These are phyloP conservation scores for Quiscalus mexicanus DNA, from an alignment of 2,113 vertebrate genomes.

Conservation along the genomic window DNA sequence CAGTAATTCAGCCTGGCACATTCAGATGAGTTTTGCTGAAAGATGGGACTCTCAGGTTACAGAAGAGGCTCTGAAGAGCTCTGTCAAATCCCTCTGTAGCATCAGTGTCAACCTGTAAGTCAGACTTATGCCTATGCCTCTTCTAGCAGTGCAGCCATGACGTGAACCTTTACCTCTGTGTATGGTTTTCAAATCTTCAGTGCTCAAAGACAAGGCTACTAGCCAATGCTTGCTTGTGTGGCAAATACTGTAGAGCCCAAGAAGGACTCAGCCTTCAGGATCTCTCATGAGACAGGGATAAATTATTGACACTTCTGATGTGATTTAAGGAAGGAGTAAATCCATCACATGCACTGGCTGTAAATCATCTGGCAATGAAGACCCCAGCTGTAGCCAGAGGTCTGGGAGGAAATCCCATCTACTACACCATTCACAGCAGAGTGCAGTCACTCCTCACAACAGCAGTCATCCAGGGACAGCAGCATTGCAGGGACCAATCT, in stretches of 20 bases:
- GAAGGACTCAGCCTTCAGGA: not conserved
- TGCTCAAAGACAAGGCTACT: not conserved
- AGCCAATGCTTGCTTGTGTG: not conserved
- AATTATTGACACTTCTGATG: not conserved
- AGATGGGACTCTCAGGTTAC: not conserved
- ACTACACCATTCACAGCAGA: not conserved
- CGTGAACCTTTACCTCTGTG: not conserved
- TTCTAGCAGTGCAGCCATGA: not conserved
- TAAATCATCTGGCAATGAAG: not conserved
- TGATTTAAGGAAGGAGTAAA: not conserved
- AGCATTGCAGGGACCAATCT: not conserved
- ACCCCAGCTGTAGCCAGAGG: not conserved
- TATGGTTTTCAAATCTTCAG: not conserved
- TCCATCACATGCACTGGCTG: not conserved
- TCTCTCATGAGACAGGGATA: not conserved
- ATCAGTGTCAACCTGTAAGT: not conserved
- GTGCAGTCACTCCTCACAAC: not conserved
- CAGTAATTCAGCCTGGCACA: constrained; percentile 31
- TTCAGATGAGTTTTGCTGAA: not conserved
- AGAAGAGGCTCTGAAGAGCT: not conserved
- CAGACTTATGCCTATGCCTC: not conserved
- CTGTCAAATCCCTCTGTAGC: not conserved
- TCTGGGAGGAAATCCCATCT: not conserved
- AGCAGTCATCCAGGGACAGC: not conserved
- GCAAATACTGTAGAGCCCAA: not conserved